Base-by-base conservation (phyloP, 2,797 vertebrate species). In the Falco biarmicus region DNA sequence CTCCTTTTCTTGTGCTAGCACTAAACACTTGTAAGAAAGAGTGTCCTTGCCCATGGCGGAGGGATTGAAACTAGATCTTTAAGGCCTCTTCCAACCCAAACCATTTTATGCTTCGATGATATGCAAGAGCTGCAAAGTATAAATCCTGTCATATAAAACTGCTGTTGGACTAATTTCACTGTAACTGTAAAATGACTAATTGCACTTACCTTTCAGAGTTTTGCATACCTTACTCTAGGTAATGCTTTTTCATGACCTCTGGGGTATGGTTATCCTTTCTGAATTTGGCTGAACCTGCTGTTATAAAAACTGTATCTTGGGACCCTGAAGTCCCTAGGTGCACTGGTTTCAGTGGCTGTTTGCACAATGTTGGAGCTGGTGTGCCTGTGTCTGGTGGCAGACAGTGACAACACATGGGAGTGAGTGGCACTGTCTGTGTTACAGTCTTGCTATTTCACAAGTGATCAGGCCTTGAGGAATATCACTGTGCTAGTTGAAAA, bases 121-220 rank as follows among this genome's bases (percentile, higher is more conserved):
- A 41, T 13, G 32, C 7, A 50, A 73, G 65, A 78, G 28, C 78
- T 95, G 65, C 57, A 14, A 41, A 64, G 51, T 45, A 3, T 53
- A 10, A 1, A 3, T 91, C 31, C 15, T 80, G 45, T 59, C 64
- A 47, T 28, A 13, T 53, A 48, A 89, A 93, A 84, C n/a, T 74
- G 31, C 78, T 88, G 60, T 43, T 80, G 56, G 50, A 32, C 47
- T 83, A 82, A 63, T 43, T 74, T 92, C 76, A 63, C 37, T 43
- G 66, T 68, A 47, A 61, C 32, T 66, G 29, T 59, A 69, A 88
- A 90, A 50, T n/a, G 4, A 76, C 74, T 76, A 90, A 57, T 84
- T 83, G 34, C 39, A 37, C 13, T 95, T 86, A 69, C 39, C 74
- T 93, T 71, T 65, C 64, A 66, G 59, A 48, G 37, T 93, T 91